Conservation (phyloP, 2,113 vertebrate genomes). For the Odontesthes bonariensis region DNA sequence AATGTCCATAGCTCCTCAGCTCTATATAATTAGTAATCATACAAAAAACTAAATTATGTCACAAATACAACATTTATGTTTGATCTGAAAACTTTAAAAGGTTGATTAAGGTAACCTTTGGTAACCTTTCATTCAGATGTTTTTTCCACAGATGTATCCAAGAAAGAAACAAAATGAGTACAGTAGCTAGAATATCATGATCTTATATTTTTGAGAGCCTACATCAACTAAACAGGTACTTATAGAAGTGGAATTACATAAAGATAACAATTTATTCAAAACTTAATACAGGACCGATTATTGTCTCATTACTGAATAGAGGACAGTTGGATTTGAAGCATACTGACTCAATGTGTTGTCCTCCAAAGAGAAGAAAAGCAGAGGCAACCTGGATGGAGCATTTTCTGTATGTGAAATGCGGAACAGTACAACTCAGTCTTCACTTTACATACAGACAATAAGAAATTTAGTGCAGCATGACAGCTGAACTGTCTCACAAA, state of each 20-base stretch:
- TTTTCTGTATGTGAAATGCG: constrained; percentile 31
- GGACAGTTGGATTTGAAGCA: not conserved
- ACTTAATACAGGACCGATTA: not conserved
- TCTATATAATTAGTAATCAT: no score
- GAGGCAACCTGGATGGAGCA: constrained; percentile 38
- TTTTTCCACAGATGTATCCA: no score
- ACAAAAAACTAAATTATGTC: no score
- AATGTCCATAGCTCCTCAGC: no score
- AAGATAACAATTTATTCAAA: no score
- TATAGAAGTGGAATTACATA: not conserved
- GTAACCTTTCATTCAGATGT: no score
- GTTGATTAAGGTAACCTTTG: no score
- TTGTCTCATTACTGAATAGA: not conserved
- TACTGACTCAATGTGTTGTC: constrained; percentile 1
- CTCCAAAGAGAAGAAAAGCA: not conserved
- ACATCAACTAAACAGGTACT: not conserved
- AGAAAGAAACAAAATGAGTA: no score
- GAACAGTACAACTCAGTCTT: not conserved
- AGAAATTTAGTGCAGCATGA: constrained; percentile 14
- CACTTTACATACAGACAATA: constrained; percentile 31
- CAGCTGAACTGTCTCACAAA: constrained; percentile 37
- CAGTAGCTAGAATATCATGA: no score
- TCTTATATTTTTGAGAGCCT: no score
- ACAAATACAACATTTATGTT: no score
- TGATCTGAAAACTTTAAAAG: no score